A percentile compares a stretch with the other conserved stretches of the same genome.
phyloP scores from a whole-genome alignment of 2,888 invertebrate genomes.

The Ichneumoninae sp. region DNA sequence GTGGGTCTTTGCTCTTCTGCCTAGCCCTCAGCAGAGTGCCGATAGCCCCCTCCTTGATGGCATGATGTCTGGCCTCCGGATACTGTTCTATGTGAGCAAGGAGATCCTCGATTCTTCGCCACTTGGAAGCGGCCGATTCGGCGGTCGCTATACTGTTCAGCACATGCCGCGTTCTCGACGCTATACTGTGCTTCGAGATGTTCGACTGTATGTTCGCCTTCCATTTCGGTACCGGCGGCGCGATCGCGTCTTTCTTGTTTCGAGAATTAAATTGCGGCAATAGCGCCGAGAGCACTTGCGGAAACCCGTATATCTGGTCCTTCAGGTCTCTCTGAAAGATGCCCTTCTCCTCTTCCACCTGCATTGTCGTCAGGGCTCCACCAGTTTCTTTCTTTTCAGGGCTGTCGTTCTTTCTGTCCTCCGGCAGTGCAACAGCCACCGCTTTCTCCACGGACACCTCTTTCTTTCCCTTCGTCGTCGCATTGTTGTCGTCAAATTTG shows the following conservation, averaged over 20 bases:
- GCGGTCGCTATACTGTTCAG: constrained; percentile 88
- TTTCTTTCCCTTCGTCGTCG: constrained; percentile 40
- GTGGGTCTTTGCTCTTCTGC: constrained; percentile 81
- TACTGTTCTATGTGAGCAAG: constrained; percentile 90
- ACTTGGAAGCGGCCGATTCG: constrained; percentile 86
- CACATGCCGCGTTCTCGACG: constrained; percentile 89
- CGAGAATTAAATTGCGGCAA: constrained; percentile 80
- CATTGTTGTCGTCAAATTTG: constrained; percentile 43
- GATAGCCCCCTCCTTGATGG: constrained; percentile 91
- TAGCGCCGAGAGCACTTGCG: constrained; percentile 83
- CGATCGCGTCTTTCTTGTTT: constrained; percentile 53
- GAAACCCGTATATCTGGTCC: constrained; percentile 77
- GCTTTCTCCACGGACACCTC: constrained; percentile 55
- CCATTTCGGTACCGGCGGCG: constrained; percentile 84
- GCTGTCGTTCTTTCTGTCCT: constrained; percentile 22
- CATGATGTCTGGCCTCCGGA: constrained; percentile 90
- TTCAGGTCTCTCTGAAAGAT: constrained; percentile 52
- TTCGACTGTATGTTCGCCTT: constrained; percentile 81
- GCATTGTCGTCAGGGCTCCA: neutral
- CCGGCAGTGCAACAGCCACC: constrained; percentile 41
- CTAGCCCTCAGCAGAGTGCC: constrained; percentile 87
- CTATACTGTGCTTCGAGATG: constrained; percentile 86
- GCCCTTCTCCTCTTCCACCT: constrained; percentile 50
- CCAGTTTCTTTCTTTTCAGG: neutral
- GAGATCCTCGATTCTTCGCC: constrained; percentile 89